Percentiles rank a stretch among this genome's conserved stretches.
Evolutionary conservation across 1,140 invertebrate species (phyloP).

Genomic region (Protaetia brevitarsis): DNA sequence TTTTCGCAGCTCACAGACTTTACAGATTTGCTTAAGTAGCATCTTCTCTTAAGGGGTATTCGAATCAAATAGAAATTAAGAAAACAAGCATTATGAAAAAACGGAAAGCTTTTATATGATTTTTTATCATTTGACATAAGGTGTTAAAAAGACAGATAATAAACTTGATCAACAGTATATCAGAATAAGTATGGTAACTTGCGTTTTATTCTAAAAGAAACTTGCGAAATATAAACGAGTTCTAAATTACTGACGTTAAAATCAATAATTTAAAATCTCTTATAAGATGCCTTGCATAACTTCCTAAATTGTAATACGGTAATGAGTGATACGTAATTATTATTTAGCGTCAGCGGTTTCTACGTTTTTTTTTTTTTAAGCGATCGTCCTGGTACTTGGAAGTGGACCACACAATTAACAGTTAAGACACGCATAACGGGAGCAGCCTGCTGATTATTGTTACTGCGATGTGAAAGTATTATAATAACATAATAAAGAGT

Average conservation of each 20-base stretch:
- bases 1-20: too few relatives aligned
- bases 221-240: not conserved
- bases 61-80: too few relatives aligned
- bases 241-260: not conserved
- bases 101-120: too few relatives aligned
- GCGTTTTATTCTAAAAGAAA: not conserved
- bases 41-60: too few relatives aligned
- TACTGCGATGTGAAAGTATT: constrained; percentile 15
- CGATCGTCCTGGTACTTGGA: constrained; percentile 6
- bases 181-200: too few relatives aligned
- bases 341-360: constrained; percentile 11
- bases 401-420: constrained; percentile 17
- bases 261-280: not conserved
- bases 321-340: constrained; percentile 9
- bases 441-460: constrained; percentile 14
- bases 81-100: too few relatives aligned
- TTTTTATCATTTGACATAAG: too few relatives aligned
- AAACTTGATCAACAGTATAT: too few relatives aligned
- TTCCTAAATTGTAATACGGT: constrained; percentile 7
- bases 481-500: constrained; percentile 19
- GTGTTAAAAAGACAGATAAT: too few relatives aligned
- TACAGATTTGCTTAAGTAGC: too few relatives aligned
- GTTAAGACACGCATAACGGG: not conserved
- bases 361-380: not conserved
- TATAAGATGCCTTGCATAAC: not conserved